A percentile compares a stretch with the other conserved stretches of the same genome.
phyloP scores from a whole-genome alignment of 2,888 invertebrate species.

The Mesorhabditis belari region DNA sequence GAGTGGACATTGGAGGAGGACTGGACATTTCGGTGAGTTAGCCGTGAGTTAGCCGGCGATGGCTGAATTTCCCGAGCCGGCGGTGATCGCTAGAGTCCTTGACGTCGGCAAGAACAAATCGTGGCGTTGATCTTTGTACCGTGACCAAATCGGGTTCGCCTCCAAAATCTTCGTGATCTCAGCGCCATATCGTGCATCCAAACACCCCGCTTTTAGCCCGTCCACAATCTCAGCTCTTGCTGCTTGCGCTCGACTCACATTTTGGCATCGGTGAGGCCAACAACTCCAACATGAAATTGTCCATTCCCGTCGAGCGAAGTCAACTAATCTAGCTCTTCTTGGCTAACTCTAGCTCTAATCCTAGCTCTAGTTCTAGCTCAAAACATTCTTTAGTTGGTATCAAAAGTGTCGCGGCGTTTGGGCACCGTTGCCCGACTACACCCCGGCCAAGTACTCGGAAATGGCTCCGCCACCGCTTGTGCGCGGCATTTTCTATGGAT shows the following conservation, averaged over 20 bases:
- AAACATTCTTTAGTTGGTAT: no score
- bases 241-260: no score
- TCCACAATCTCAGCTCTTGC: constrained; percentile 91
- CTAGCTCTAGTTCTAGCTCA: no score
- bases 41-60: constrained; percentile 46
- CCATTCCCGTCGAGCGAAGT: no score
- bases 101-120: constrained; percentile 69
- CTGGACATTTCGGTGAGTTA: no score
- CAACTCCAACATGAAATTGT: no score
- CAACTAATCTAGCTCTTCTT: no score
- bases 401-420: constrained; percentile 38
- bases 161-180: constrained; percentile 63
- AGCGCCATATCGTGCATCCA: constrained; percentile 41
- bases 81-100: constrained; percentile 46
- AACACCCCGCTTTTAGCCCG: constrained; percentile 69
- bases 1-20: no score
- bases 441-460: constrained; percentile 31
- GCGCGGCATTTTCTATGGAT: constrained; percentile 43
- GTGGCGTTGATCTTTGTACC: constrained; percentile 86
- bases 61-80: constrained; percentile 31
- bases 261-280: no score
- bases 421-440: constrained; percentile 37
- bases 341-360: no score
- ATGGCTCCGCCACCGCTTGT: constrained; percentile 42
- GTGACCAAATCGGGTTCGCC: constrained; percentile 78